phyloP scores from a whole-genome alignment of 2,888 invertebrate species.

The Physocephala rufipes region DNA sequence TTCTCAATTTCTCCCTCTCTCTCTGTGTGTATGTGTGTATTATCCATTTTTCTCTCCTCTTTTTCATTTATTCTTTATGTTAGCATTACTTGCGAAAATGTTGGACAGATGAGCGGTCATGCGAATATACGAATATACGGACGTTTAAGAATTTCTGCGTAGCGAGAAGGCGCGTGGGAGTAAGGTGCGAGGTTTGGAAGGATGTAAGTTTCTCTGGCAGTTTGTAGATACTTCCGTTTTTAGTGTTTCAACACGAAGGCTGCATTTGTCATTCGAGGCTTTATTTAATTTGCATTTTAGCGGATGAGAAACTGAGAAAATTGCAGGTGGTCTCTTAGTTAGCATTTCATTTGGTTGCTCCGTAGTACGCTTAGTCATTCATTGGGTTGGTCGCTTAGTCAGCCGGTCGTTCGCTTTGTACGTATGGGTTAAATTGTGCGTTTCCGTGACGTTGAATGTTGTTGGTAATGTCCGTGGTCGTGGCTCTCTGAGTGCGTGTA shows the following conservation, averaged over 20 bases:
- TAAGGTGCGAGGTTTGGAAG: not conserved
- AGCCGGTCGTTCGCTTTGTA: not conserved
- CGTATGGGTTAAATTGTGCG: not conserved
- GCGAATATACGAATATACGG: not conserved
- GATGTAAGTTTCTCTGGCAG: not conserved
- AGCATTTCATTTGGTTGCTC: no score
- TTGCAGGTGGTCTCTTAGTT: no score
- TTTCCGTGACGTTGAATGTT: not conserved
- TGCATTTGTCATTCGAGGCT: conserved; percentile 40
- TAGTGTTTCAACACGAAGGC: conserved; percentile 32
- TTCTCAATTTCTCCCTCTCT: not conserved
- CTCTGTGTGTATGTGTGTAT: no score
- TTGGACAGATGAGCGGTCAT: not conserved
- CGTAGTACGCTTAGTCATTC: not conserved
- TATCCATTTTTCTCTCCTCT: not conserved
- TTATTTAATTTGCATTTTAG: conserved; percentile 48
- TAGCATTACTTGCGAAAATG: conserved; percentile 42
- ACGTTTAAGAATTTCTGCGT: not conserved
- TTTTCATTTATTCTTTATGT: conserved; percentile 37
- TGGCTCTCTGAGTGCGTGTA: not conserved
- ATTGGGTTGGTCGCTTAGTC: not conserved
- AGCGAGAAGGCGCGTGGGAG: not conserved
- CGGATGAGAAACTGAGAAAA: not conserved
- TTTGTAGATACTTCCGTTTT: conserved; percentile 11
- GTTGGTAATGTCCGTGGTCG: no score